Base-by-base conservation (phyloP, 2,797 vertebrate species). In the Enteromius viviparus region DNA sequence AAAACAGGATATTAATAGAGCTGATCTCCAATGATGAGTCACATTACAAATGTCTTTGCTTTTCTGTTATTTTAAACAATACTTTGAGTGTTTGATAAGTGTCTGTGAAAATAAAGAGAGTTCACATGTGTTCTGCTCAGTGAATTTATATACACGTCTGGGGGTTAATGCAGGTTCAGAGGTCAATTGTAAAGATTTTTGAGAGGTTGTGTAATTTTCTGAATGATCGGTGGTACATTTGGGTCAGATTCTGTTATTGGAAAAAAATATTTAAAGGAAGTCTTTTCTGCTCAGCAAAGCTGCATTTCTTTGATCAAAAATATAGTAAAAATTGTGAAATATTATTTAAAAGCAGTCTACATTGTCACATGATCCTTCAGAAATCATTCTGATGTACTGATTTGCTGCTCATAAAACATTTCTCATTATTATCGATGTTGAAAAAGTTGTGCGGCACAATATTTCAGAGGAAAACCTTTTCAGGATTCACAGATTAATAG, bases 1-100 rank as follows among this genome's bases (percentile, higher is more conserved):
- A 69, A 80, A 1, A 84, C 70, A 70, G 60, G 58, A 72, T 81
- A 91, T 89, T 90, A 72, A 77, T 70, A 87, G 84, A 29, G 47
- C 49, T 51, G 17, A 74, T 74, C 47, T 72, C 80, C 72, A 81
- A 84, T 72, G 82, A 89, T 45, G 29, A 62, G 69, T 85, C 86
- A 82, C 76, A 80, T 71, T 65, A 83, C 84, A 78, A 72, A 49
- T 23, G 68, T 83, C 80, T 76, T 58, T 26, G 51, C 49, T 90
- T 87, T 84, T 80, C 88, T 85, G 81, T 82, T 40, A 64, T 26
- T 66, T 29, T 80, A 85, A 89, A 87, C 29, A 17, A 80, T 58
- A 32, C n/a, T 58, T 58, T 9, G 51, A 58, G 49, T 9, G 47
- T 32, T 17, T 74, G 47, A 71, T 71, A 47, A 71, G 42, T 45